Evolutionary conservation across 2,113 vertebrate species (phyloP), one percentile per base, ranked within the genome.

Genomic region (Rhadina sibilatrix): DNA sequence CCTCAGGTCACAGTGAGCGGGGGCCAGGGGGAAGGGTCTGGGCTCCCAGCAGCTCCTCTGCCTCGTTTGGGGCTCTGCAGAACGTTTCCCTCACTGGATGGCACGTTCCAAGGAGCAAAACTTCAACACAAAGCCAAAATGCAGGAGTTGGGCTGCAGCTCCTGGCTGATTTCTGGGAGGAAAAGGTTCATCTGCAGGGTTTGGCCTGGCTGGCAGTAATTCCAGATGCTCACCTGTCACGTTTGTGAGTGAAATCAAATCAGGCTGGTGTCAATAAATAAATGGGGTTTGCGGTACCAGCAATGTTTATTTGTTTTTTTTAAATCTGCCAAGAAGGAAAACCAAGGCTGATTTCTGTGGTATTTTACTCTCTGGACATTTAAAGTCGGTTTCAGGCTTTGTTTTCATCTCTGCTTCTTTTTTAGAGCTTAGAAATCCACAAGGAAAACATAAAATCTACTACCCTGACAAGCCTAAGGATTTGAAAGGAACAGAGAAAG

Each of bases 51-150:
- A 50, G 50, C 52, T 30, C 75, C 84, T 54, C 30, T 38, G 8
- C 17, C 1, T 8, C 8, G 37, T 2, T 68, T 5, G 5, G 15
- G 63, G 68, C 0, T 0, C 46, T 57, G 68, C 68, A 70, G 50
- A 54, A 50, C 14, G 0, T 33, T 40, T 23, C 69, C 65, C 35
- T 18, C 1, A 38, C 8, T 14, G 31, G 20, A 9, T 7, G 15
- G 19, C 44, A 4, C 0, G 5, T 47, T 56, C n/a, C 19, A 8
- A 7, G 1, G n/a, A 17, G 20, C 21, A 3, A 7, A 74, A 23
- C 56, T 25, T 33, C 31, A 49, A 13, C 13, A 5, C 6, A 5
- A 75, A 64, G 12, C 57, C 15, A 0, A 2, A 75, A 2, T 12
- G 50, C 19, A 0, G 15, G 69, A 3, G 14, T 56, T 14, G 5